Evolutionary conservation across 2,113 vertebrate species (phyloP), one percentile per base, ranked within the genome.

Genomic region (Labeo catla): DNA sequence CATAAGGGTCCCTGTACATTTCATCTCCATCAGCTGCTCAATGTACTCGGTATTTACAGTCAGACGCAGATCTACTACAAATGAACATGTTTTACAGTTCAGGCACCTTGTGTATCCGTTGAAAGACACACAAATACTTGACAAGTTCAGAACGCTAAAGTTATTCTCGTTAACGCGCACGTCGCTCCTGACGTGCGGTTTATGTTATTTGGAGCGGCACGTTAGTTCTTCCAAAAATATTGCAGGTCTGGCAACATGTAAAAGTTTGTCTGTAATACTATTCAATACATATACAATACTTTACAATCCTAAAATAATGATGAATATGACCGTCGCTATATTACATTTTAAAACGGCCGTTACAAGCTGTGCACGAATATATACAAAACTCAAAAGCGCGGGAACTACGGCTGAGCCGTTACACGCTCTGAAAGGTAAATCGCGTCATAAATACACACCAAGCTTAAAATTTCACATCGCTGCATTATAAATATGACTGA

Each of bases 71-170:
- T 54, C 52, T 84, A 72, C 79, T 72, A 39, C 45, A 86, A 83
- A 88, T 81, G 54, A 61, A 88, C 84, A 89, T 88, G 76, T 81
- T 78, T 86, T 84, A 81, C 81, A 88, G 65, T 68, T 87, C 84
- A 91, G 89, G 90, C 90, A 91, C 90, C 61, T 83, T 88, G 84
- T 89, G 86, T 83, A 72, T 77, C 66, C 43, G 23, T 63, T 16
- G 34, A 61, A 84, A 76, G 45, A 76, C n/a, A 50, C 73, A 78
- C 34, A 78, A 19, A 78, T 47, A 81, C 78, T 49, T 65, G 79
- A 81, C 45, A 73, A 45, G 43, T 65, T 65, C 6, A 49, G 86
- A 89, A 84, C 86, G 79, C 79, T 54, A 81, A 77, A 77, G 70
- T 66, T n/a, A 10, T 61, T n/a, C 57, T 21, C 2, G 76, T 63